These are phyloP conservation scores for Hemitrygon akajei DNA, from an alignment of 2,797 vertebrate species.

Conservation along the genomic window DNA sequence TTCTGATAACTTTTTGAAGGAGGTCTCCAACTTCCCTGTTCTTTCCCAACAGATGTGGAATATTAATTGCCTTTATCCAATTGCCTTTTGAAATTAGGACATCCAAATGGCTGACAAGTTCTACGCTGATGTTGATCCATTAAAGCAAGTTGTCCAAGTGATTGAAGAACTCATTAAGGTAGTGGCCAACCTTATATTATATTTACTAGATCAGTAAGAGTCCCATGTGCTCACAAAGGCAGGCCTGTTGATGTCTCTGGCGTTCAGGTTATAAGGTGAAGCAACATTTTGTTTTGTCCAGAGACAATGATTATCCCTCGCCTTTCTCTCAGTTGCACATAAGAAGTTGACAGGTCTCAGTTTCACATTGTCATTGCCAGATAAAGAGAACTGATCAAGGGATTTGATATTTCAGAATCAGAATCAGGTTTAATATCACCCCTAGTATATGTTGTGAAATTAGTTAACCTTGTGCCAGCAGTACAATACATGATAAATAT, in stretches of 20 bases:
- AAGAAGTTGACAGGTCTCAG: not conserved
- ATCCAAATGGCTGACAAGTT: not conserved
- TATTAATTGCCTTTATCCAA: not conserved
- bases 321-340: not conserved
- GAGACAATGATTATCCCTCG: not conserved
- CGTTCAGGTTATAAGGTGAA: not conserved
- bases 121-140: not conserved
- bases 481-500: no score
- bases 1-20: not conserved
- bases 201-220: not conserved
- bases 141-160: not conserved
- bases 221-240: no score
- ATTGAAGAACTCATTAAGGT: not conserved
- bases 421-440: no score
- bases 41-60: not conserved
- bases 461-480: no score
- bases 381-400: no score
- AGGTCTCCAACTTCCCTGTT: not conserved
- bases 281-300: not conserved
- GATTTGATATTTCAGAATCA: no score
- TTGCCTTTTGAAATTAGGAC: not conserved
- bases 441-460: no score
- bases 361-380: not conserved
- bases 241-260: not conserved
- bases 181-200: not conserved